phyloP scores from a whole-genome alignment of 2,888 invertebrate genomes.

The Automeris io region DNA sequence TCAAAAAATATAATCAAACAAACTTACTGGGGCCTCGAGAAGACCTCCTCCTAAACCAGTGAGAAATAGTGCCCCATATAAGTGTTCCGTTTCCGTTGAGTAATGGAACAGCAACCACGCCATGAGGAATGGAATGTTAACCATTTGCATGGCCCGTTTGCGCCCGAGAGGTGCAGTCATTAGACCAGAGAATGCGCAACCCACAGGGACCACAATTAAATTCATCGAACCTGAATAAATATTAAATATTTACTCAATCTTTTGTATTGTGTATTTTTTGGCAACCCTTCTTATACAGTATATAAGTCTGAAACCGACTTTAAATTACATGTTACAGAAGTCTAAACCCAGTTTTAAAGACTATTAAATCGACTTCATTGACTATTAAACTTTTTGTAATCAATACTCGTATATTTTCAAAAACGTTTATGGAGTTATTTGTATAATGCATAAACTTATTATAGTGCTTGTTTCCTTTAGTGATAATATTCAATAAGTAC shows the following conservation, averaged over 20 bases:
- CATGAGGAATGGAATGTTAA: conserved; percentile 83
- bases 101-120: conserved; percentile 87
- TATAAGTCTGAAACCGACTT: too few relatives aligned
- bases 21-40: conserved; percentile 86
- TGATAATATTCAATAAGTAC: conserved; percentile 23
- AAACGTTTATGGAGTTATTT: too few relatives aligned
- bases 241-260: too few relatives aligned
- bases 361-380: too few relatives aligned
- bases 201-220: conserved; percentile 86
- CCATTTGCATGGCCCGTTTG: conserved; percentile 84
- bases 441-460: too few relatives aligned
- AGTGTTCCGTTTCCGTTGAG: conserved; percentile 76
- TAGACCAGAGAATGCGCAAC: conserved; percentile 84
- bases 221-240: conserved; percentile 83
- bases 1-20: neutral
- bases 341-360: too few relatives aligned
- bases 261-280: too few relatives aligned
- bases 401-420: too few relatives aligned
- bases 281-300: too few relatives aligned
- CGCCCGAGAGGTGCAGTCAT: conserved; percentile 84
- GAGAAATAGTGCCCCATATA: conserved; percentile 83
- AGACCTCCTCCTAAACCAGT: conserved; percentile 87
- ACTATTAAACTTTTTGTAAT: too few relatives aligned
- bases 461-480: neutral
- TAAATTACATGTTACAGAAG: too few relatives aligned